Evolutionary conservation across 2,888 invertebrate species (phyloP).

Genomic region (Drosophila neutralis): DNA sequence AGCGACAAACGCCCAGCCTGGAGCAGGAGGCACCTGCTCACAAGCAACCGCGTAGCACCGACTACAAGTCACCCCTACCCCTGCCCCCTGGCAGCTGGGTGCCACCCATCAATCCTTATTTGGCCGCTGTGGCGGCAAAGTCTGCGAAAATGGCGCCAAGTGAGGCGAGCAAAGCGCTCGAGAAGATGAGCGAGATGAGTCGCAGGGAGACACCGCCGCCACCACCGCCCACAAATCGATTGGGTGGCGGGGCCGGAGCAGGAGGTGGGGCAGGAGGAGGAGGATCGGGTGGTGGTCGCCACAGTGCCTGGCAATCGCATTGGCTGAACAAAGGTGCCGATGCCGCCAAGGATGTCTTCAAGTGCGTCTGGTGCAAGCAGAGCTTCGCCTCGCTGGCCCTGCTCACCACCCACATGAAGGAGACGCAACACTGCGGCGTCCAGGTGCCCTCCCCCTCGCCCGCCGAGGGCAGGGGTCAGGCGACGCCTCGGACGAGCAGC

Average conservation of each 20-base stretch:
- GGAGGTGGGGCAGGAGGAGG: slow-evolving; percentile 83
- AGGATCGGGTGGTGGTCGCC: slow-evolving; percentile 86
- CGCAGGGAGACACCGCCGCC: slow-evolving; percentile 87
- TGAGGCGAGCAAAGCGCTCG: slow-evolving; percentile 94
- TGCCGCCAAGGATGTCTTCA: slow-evolving; percentile 97
- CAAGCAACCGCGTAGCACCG: slow-evolving; percentile 88
- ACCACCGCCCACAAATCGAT: slow-evolving; percentile 83
- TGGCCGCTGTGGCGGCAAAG: slow-evolving; percentile 90
- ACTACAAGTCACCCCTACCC: slow-evolving; percentile 87
- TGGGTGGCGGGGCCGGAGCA: slow-evolving; percentile 79
- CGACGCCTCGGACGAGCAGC: slow-evolving; percentile 9
- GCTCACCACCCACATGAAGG: slow-evolving; percentile 98
- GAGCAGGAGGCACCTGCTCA: slow-evolving; percentile 87
- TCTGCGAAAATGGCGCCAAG: slow-evolving; percentile 89
- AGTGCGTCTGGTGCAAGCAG: slow-evolving; percentile 99
- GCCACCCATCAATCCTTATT: slow-evolving; percentile 92
- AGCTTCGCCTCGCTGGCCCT: slow-evolving; percentile 97
- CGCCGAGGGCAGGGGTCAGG: slow-evolving; percentile 3
- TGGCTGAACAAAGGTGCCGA: slow-evolving; percentile 98
- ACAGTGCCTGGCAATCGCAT: slow-evolving; percentile 98
- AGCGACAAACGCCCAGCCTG: slow-evolving; percentile 90
- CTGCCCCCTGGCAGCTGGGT: slow-evolving; percentile 89
- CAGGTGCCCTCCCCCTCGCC: slow-evolving; percentile 87
- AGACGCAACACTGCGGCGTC: slow-evolving; percentile 97
- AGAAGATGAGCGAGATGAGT: slow-evolving; percentile 96